Evolutionary conservation across 1,140 invertebrate genomes (phyloP), one percentile per base, ranked within the genome.

Genomic region (Trichonephila inaurata): DNA sequence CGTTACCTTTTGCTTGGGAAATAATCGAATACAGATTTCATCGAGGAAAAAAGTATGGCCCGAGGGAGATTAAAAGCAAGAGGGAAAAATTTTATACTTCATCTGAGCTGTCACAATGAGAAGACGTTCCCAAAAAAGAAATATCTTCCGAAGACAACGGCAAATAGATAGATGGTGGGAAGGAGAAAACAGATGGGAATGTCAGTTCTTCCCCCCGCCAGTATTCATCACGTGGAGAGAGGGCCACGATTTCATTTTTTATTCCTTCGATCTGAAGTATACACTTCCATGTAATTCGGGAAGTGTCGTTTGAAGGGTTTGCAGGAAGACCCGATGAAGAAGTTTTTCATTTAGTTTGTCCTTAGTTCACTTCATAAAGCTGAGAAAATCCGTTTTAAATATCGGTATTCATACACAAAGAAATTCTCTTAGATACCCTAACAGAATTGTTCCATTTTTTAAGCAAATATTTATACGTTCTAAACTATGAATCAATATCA

Each of bases 201-300:
- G 88, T 89, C 88, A 89, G 64, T 89, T 72, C 40, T 12, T 58
- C 33, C 18, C 44, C n/a, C 40, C 33, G 33, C 66, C 44, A 72
- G 88, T 89, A 89, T 89, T 89, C 88, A 89, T 87, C 85, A 87
- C 58, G n/a, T n/a, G 88, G 88, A 89, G 19, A 87, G 85, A 58
- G 24, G 88, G 88, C 12, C 72, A 24, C 16, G 72, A 77, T 77
- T 77, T 77, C 28, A 77, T 77, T 77, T 89, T 89, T 58, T 28
- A 89, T 72, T 89, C 24, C 58, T 14, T 61, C 83, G 19, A 12
- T 58, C 83, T 4, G 18, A 40, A 51, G 28, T 4, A 16, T 19
- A 33, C 28, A 40, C 51, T 51, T 0, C 51, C 7, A 51, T 51
- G 72, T 77, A 77, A 77, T 77, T 40, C 72, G 33, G 69, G 28